Conservation (phyloP, 2,797 vertebrate species). For the Iguana delicatissima region DNA sequence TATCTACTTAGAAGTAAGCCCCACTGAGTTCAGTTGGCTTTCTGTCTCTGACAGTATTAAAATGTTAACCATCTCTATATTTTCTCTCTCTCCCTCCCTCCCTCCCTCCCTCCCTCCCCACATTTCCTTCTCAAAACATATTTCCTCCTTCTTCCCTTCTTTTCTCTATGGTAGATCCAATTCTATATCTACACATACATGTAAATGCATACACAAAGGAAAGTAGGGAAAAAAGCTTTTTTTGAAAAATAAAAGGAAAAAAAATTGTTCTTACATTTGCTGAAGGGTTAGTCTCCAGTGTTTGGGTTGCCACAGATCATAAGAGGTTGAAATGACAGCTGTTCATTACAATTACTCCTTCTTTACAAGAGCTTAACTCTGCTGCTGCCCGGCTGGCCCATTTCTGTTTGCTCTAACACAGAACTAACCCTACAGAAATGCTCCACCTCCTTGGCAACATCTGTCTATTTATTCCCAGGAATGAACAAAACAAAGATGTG, state of each 20-base stretch:
- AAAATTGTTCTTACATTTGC: slow-evolving; percentile 66
- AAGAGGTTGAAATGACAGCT: slow-evolving; percentile 59
- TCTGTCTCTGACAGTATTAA: slow-evolving; percentile 10
- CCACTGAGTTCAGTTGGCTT: background rate
- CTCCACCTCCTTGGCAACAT: slow-evolving; percentile 77
- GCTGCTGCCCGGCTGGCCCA: slow-evolving; percentile 63
- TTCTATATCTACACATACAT: background rate
- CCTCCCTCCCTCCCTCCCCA: background rate
- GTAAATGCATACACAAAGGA: background rate
- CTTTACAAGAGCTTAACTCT: slow-evolving; percentile 71
- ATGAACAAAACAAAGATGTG: slow-evolving; percentile 65
- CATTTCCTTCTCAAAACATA: background rate
- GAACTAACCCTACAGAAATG: slow-evolving; percentile 45
- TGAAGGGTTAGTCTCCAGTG: slow-evolving; percentile 52
- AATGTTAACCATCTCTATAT: background rate
- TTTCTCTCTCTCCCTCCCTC: background rate
- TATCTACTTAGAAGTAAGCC: background rate
- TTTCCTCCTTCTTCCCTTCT: background rate
- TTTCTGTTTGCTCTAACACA: slow-evolving; percentile 61
- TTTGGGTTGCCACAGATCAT: slow-evolving; percentile 43
- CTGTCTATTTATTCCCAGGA: slow-evolving; percentile 77
- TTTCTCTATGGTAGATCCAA: background rate
- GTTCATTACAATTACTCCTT: slow-evolving; percentile 63
- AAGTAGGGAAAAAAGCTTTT: background rate
- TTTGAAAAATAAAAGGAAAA: background rate